Conservation (phyloP, 2,888 invertebrate genomes). For the Synanthedon tipuliformis region DNA sequence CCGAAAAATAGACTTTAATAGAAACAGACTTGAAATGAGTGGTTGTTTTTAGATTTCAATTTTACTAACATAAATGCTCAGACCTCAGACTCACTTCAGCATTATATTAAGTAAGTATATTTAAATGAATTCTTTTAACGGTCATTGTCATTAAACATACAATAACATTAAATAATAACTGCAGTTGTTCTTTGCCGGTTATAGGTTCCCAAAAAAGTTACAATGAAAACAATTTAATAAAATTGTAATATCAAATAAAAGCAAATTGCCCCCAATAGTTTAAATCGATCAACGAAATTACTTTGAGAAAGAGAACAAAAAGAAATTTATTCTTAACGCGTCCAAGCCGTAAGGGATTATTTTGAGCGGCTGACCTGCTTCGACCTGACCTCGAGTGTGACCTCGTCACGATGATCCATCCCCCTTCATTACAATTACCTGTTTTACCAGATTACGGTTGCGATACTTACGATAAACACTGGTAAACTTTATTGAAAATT, state of each 20-base stretch:
- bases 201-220: too few species aligned
- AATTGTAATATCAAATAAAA: too few species aligned
- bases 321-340: slow-evolving; percentile 24
- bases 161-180: too few species aligned
- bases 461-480: neutral
- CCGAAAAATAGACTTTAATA: neutral
- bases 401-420: slow-evolving; percentile 47
- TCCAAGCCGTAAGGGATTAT: slow-evolving; percentile 41
- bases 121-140: too few species aligned
- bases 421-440: slow-evolving; percentile 55
- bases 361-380: slow-evolving; percentile 39
- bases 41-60: neutral
- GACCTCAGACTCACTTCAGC: too few species aligned
- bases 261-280: too few species aligned
- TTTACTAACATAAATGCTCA: slow-evolving; percentile 6
- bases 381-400: slow-evolving; percentile 51
- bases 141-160: too few species aligned
- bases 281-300: too few species aligned
- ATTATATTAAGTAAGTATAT: too few species aligned
- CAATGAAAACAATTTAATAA: too few species aligned
- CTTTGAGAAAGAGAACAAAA: slow-evolving; percentile 6
- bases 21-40: neutral
- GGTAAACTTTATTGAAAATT: neutral
- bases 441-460: slow-evolving; percentile 20
- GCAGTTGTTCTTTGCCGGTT: too few species aligned